These are phyloP conservation scores for Drosophila cardini DNA, from an alignment of 1,140 invertebrate species.

Conservation along the genomic window DNA sequence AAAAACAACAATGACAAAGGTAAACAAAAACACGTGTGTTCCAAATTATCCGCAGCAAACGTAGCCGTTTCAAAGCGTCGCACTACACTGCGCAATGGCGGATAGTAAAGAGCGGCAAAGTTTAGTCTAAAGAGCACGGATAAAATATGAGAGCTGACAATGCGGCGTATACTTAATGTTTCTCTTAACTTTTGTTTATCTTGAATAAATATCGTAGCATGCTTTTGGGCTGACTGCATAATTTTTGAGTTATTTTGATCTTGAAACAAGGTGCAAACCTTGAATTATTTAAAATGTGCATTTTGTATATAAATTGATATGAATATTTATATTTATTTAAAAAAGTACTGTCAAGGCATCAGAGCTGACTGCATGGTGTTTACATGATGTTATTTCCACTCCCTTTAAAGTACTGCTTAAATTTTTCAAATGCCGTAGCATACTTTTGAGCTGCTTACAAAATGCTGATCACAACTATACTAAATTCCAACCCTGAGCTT, in stretches of 20 bases:
- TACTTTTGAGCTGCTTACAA: slow-evolving; percentile 16
- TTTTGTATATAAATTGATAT: too few relatives aligned
- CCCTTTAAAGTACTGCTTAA: neutral
- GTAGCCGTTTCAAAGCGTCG: slow-evolving; percentile 7
- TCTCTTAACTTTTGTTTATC: slow-evolving; percentile 23
- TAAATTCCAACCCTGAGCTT: slow-evolving; percentile 1
- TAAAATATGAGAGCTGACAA: slow-evolving; percentile 6
- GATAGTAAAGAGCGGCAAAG: slow-evolving; percentile 44
- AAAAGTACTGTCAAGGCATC: slow-evolving; percentile 19
- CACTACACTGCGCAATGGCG: slow-evolving; percentile 45
- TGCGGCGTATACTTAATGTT: slow-evolving; percentile 17
- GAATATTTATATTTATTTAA: neutral
- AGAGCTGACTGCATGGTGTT: slow-evolving; percentile 1
- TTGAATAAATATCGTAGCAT: slow-evolving; percentile 18
- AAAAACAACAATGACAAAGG: slow-evolving; percentile 70
- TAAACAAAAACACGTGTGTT: slow-evolving; percentile 80
- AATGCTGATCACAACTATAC: neutral
- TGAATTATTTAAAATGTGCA: too few relatives aligned
- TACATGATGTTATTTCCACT: neutral
- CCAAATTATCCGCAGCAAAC: slow-evolving; percentile 50
- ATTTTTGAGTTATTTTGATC: too few relatives aligned
- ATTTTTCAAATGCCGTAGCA: slow-evolving; percentile 12
- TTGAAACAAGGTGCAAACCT: too few relatives aligned
- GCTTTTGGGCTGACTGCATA: slow-evolving; percentile 12
- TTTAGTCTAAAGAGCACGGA: slow-evolving; percentile 17